Evolutionary conservation across 1,140 invertebrate species (phyloP), one percentile per base, ranked within the genome.

Genomic region (Lucilia sericata): DNA sequence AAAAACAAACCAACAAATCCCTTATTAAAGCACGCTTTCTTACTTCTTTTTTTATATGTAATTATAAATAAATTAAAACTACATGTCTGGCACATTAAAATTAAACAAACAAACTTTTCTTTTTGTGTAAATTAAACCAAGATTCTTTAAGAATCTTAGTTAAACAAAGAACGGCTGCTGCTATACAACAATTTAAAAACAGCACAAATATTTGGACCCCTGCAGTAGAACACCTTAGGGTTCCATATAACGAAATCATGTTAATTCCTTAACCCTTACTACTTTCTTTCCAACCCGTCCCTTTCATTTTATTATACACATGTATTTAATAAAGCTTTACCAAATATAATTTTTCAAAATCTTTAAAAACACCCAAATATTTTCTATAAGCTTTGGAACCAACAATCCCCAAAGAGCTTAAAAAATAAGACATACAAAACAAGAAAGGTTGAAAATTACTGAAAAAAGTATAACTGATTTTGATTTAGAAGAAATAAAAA

Each of bases 11-110:
- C 0, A 42, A 42, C 7, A 70, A 25, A 70, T 70, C 21, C 21
- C 10, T 70, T n/a, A 60, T 60, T 70, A 21, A 70, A 70, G 65
- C 65, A 70, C 65, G 65, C 65, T 70, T 70, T 70, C 65, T 76
- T 36, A 42, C 34, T 80, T 80, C n/a, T 80, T 80, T 49, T 80
- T 19, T 42, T 78, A 30, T 51, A 49, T 49, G 49, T 25, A 21
- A 49, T 30, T 30, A 51, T 47, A 80, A 80, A 51, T 49, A 70
- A 70, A 70, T 10, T 5, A 70, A 19, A 21, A 80, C 34, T 36
- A 76, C 70, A 36, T 76, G 74, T 80, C 42, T 49, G 76, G 47
- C 76, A 76, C 74, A 80, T 80, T 49, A 21, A 80, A 70, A 70
- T 60, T 2, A 60, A 60, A 60, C 55, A 70, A 55, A 55, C 51